Evolutionary conservation across 2,797 vertebrate species (phyloP).

Genomic region (Cossypha caffra): DNA sequence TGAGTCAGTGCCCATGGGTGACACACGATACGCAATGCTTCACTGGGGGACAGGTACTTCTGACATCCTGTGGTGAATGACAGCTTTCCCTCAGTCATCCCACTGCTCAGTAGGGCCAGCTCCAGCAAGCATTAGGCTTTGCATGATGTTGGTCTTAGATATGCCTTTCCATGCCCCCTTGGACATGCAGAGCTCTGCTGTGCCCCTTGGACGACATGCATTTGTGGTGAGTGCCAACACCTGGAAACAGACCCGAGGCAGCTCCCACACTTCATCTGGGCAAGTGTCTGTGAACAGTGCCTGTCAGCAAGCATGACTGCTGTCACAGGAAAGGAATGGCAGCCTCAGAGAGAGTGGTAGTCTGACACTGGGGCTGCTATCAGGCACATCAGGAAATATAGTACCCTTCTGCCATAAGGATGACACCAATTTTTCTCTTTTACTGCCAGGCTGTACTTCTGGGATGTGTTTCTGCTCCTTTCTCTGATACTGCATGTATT

Average conservation of each 20-base stretch:
- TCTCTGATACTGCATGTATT: background rate
- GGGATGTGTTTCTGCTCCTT: background rate
- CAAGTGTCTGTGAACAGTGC: background rate
- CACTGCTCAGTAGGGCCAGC: too few relatives aligned
- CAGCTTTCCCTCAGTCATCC: background rate
- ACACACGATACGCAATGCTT: background rate
- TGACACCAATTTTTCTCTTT: background rate
- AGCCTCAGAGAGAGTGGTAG: fast-evolving
- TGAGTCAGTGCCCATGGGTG: background rate
- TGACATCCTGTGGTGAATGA: background rate
- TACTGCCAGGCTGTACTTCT: background rate
- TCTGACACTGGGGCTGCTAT: background rate
- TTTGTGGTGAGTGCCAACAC: background rate
- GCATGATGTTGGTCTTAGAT: background rate
- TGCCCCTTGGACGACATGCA: fast-evolving
- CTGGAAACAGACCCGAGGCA: background rate
- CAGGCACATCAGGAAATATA: fast-evolving
- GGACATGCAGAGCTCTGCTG: background rate
- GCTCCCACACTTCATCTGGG: background rate
- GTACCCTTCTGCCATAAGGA: background rate
- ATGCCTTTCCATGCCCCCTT: background rate
- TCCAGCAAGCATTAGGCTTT: background rate
- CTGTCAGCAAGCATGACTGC: background rate
- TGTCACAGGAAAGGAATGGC: background rate
- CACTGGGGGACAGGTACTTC: background rate